A percentile compares a stretch with the other conserved stretches of the same genome.
phyloP scores from a whole-genome alignment of 2,797 vertebrate genomes.

The Trichosurus vulpecula region DNA sequence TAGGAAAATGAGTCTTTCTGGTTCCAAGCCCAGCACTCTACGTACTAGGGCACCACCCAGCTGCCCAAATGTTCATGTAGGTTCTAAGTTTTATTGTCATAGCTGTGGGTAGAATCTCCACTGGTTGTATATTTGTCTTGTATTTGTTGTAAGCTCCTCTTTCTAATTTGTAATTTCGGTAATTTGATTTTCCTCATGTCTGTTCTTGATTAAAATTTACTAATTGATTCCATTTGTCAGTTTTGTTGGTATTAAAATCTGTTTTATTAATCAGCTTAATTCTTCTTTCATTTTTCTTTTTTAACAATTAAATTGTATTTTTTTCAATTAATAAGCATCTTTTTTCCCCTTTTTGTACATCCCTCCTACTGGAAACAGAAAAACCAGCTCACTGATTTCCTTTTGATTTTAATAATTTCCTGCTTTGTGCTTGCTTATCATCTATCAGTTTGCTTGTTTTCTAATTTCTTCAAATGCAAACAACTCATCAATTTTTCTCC shows the following conservation, averaged over 20 bases:
- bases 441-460: background rate
- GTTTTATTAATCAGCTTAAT: background rate
- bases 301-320: background rate
- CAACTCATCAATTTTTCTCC: background rate
- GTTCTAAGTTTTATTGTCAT: background rate
- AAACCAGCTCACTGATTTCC: background rate
- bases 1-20: background rate
- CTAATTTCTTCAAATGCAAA: background rate
- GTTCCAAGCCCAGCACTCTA: background rate
- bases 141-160: background rate
- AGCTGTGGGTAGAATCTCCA: background rate
- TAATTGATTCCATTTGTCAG: background rate
- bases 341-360: background rate
- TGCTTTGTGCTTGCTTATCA: background rate
- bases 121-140: background rate
- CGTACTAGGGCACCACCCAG: background rate
- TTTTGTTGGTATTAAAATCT: background rate
- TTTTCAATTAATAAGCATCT: background rate
- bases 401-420: background rate
- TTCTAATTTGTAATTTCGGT: background rate
- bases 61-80: background rate
- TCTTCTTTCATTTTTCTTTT: background rate
- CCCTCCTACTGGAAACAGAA: background rate
- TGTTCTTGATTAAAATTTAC: background rate
- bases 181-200: background rate